Evolutionary conservation across 2,888 invertebrate species (phyloP), one percentile per base, ranked within the genome.

Genomic region (Theretra japonica): DNA sequence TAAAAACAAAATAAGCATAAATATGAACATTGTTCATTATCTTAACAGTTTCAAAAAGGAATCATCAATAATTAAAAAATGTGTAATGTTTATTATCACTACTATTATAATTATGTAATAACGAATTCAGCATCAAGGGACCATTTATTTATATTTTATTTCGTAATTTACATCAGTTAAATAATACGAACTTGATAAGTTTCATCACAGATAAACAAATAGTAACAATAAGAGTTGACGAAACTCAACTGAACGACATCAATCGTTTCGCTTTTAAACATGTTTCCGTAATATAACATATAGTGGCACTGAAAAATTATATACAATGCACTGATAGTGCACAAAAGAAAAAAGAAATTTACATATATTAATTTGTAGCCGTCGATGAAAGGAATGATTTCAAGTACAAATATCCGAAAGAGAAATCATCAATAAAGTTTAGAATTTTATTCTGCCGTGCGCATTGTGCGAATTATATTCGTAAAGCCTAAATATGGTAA

Each of bases 401-500:
- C 8, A 48, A 48, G 30, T 28, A 30, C 11, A 11, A 11, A 11
- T 53, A 50, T 30, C 33, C 30, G 21, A 70, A 60, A 53, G 30
- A 11, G 21, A 25, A 58, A 58, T 58, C 15, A 57, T 23, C 11
- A 48, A 48, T 48, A 19, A 41, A 53, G 65, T 23, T 23, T 65
- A 65, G 21, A 48, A 65, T 65, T 65, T 23, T 65, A 65, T 65
- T 65, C 48, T 41, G 15, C 21, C 33, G 69, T 70, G 69, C 56
- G 41, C 33, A 41, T 70, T 87, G 87, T 88, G 88, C 86, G 83
- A 88, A 84, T 85, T 82, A 84, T 72, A 79, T 82, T 78, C 78
- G 82, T 86, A 88, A 84, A 84, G 82, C 80, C 82, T 84, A 86
- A 85, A 81, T 83, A 84, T 87, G 88, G 89, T 90, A 90, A 91